Conservation (phyloP, 2,888 invertebrate genomes). For the Hyposoter didymator region DNA sequence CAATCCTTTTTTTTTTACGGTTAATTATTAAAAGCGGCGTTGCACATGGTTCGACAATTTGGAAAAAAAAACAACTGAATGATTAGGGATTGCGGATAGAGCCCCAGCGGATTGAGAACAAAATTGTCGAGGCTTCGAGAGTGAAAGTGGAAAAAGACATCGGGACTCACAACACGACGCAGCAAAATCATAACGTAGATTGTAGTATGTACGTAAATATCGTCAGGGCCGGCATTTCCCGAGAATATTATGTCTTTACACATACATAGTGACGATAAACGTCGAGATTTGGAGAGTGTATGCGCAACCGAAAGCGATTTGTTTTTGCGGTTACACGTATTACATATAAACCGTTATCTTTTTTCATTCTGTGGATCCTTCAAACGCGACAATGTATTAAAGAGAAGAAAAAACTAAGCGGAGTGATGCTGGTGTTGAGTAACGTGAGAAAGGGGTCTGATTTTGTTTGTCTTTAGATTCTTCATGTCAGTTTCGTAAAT, state of each 20-base stretch:
- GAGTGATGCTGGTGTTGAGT: slow-evolving; percentile 16
- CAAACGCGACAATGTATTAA: slow-evolving; percentile 16
- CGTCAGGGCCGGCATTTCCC: slow-evolving; percentile 14
- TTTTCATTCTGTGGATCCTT: slow-evolving; percentile 46
- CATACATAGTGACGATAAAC: neutral
- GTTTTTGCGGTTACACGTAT: slow-evolving; percentile 45
- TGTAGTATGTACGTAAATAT: too few species aligned
- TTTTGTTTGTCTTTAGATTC: slow-evolving; percentile 31
- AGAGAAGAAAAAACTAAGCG: neutral
- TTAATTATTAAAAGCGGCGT: too few species aligned
- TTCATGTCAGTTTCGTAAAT: slow-evolving; percentile 27
- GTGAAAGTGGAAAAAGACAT: slow-evolving; percentile 55
- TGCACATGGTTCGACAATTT: neutral
- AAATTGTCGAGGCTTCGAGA: slow-evolving; percentile 34
- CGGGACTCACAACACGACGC: neutral
- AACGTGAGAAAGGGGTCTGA: slow-evolving; percentile 58
- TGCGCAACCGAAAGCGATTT: slow-evolving; percentile 12
- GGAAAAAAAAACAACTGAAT: neutral
- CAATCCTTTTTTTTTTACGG: neutral
- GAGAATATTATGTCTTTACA: neutral
- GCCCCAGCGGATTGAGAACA: slow-evolving; percentile 35
- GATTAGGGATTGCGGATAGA: slow-evolving; percentile 24
- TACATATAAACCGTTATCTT: slow-evolving; percentile 46
- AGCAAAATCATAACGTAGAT: slow-evolving; percentile 19
- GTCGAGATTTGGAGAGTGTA: neutral